Evolutionary conservation across 2,113 vertebrate species (phyloP).

Genomic region (Porphyrio hochstetteri): DNA sequence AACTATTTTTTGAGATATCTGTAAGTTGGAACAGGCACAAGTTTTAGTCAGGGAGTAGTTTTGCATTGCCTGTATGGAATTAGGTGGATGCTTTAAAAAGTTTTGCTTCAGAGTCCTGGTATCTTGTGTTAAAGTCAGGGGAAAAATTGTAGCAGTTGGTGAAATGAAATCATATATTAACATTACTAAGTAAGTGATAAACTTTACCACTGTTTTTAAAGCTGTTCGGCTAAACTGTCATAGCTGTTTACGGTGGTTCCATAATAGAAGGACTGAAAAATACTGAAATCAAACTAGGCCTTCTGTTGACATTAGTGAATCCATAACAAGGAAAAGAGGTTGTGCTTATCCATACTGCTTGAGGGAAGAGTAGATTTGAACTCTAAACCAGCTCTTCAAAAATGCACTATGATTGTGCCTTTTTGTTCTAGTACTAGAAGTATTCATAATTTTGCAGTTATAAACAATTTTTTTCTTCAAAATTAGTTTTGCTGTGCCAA

Average conservation of each 20-base stretch:
- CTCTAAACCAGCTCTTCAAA: neutral
- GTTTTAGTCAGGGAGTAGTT: neutral
- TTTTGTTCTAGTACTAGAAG: neutral
- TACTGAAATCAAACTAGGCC: neutral
- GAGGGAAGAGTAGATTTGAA: neutral
- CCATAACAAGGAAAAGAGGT: neutral
- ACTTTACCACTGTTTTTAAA: neutral
- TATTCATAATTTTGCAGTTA: neutral
- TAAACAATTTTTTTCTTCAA: neutral
- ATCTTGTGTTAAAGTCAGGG: neutral
- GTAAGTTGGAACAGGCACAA: neutral
- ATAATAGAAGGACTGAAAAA: neutral
- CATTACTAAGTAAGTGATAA: neutral
- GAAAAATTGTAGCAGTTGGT: neutral
- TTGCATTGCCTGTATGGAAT: neutral
- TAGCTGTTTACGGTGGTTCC: neutral
- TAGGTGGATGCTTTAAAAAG: neutral
- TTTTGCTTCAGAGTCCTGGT: neutral
- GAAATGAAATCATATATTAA: neutral
- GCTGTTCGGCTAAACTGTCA: neutral
- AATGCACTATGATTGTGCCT: fast-evolving
- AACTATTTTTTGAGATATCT: neutral
- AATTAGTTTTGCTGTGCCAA: neutral
- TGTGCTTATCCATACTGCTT: neutral
- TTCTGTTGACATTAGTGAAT: neutral